Percentiles rank a stretch among this genome's conserved stretches.
Evolutionary conservation across 2,113 vertebrate species (phyloP).

Genomic region (Cynoglossus semilaevis): DNA sequence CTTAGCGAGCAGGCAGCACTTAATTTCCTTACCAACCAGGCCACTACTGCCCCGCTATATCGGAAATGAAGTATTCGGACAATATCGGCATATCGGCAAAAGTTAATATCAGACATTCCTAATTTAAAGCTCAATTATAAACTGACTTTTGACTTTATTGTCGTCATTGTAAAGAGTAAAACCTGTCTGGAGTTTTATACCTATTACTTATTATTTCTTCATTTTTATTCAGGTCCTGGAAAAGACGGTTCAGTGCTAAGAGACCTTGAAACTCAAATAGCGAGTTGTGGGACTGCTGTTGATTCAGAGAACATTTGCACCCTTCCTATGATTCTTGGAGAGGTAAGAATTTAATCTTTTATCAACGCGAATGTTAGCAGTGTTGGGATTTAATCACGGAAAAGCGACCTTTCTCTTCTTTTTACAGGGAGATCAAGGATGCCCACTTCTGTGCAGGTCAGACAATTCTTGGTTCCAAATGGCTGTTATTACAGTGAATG

Average conservation of each 20-base stretch:
- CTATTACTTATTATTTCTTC: neutral
- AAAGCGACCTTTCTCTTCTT: neutral
- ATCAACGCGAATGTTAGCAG: no score
- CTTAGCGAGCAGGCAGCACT: no score
- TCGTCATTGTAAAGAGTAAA: no score
- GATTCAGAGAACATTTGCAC: conserved; percentile 53
- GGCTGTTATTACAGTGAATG: conserved; percentile 25
- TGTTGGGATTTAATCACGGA: conserved; percentile 1
- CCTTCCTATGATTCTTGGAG: conserved; percentile 22
- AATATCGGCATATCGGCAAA: no score
- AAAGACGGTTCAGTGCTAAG: conserved; percentile 16
- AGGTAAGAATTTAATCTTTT: conserved; percentile 27
- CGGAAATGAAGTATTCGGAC: no score
- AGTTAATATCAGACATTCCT: no score
- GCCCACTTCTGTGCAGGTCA: conserved; percentile 50
- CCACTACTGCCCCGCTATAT: no score
- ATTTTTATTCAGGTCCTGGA: neutral
- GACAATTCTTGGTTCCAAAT: conserved; percentile 57
- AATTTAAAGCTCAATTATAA: no score
- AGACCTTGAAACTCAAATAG: conserved; percentile 43
- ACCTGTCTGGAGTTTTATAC: neutral
- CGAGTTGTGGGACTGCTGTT: conserved; percentile 38
- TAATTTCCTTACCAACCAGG: no score
- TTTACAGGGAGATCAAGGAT: conserved; percentile 40
- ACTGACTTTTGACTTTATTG: no score